Evolutionary conservation across 2,888 invertebrate species (phyloP), one percentile per base, ranked within the genome.

Genomic region (Nasonovia ribisnigri): DNA sequence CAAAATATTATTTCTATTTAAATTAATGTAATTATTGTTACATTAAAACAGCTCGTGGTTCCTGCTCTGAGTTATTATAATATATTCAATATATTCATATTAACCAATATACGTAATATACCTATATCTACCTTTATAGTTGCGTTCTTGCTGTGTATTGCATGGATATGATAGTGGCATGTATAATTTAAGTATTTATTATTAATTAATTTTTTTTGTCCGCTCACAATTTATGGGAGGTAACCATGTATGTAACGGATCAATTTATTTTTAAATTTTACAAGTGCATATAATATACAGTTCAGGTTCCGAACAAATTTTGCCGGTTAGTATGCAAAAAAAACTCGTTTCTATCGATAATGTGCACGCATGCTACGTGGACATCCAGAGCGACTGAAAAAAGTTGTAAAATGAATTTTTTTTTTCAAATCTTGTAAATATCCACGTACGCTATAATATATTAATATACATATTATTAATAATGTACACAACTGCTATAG

Each of bases 321-420:
- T 10, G 20, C 36, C 42, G 51, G 36, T 54, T 13, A 26, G 36
- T 42, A 26, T 24, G 51, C 54, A 16, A 67, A 67, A 88, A 46
- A 88, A 88, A 88, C 88, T 36, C 26, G 88, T 88, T 88, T 88
- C 54, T 88, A 42, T 88, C 42, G 42, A 42, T 88, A 88, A 88
- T 54, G 36, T 88, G 54, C 88, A 88, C 54, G 51, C 26, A 42
- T 54, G 24, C 88, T 54, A 24, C 36, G 36, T 26, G 42, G 29
- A 3, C 60, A 54, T 54, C 54, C 54, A 42, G 54, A 88, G 26
- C 5, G 36, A 48, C 4, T 26, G 29, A 54, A 54, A 36, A 24
- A 54, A n/a, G 42, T 36, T n/a, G n/a, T 36, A 67, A 67, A 67
- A 36, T 36, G 16, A 29, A 13, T 26, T n/a, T n/a, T n/a, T 57